Evolutionary conservation across 1,140 invertebrate genomes (phyloP), one percentile per base, ranked within the genome.

Genomic region (Zaprionus africanus): DNA sequence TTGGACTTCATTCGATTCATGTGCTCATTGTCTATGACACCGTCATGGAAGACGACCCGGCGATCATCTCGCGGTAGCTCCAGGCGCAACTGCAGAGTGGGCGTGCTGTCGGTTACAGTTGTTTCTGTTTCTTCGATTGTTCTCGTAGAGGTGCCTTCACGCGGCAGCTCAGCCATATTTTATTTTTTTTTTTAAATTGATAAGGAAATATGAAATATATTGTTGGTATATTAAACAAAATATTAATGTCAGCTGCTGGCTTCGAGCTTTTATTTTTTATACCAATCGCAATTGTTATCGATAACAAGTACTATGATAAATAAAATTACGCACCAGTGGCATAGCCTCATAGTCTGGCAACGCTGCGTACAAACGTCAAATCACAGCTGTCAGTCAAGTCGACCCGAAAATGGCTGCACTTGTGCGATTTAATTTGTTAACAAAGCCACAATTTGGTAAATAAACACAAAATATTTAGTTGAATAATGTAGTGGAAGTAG

Each of bases 1-100:
- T 98, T 99, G 60, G 97, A 98, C 93, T 98, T 98, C 93, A 98
- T 98, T 93, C 97, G 97, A 87, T 97, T 97, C 95, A 98, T 95
- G 91, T 98, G 93, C 93, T 99, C 98, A 94, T 99, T 99, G 92
- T 99, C 97, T 17, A 99, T 96, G 1, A 97, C 98, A 76, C 96
- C 97, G 64, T 95, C 95, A 28, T 95, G 96, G 96, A 97, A 99
- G 79, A 96, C 95, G 4, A 99, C 97, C 93, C 97, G 96, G 93
- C 97, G 96, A 76, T 95, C 94, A 41, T 94, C 94, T 90, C 95
- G 95, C 1, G 96, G 97, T 71, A 95, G 95, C 17, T 90, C 85
- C 15, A 90, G 62, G 54, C 95, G 95, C 49, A 98, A 93, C 63
- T 95, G 94, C 17, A 98, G 93, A 56, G 96, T 96, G 7, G 95